phyloP scores from a whole-genome alignment of 2,888 invertebrate species.

The Poecilobothrus nobilitatus region DNA sequence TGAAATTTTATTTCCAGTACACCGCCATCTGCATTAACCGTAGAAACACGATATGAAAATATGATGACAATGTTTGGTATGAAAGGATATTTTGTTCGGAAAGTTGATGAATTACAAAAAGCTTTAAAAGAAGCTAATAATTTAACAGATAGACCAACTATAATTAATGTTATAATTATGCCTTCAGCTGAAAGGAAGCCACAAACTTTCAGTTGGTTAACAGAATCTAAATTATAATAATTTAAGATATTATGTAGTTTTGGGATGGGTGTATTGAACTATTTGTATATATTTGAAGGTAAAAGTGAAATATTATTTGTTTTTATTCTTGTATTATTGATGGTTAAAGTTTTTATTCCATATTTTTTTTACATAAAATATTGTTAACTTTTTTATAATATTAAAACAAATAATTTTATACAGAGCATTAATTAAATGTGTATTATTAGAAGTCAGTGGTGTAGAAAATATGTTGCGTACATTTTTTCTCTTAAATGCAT shows the following conservation, averaged over 20 bases:
- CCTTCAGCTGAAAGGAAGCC: slow-evolving; percentile 83
- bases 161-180: slow-evolving; percentile 85
- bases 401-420: too few species aligned
- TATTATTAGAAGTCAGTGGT: too few species aligned
- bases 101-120: slow-evolving; percentile 62
- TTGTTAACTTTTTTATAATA: too few species aligned
- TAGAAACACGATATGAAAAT: slow-evolving; percentile 77
- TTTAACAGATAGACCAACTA: slow-evolving; percentile 65
- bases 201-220: slow-evolving; percentile 86
- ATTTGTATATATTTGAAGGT: too few species aligned
- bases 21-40: slow-evolving; percentile 73
- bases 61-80: slow-evolving; percentile 82
- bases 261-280: too few species aligned
- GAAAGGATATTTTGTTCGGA: slow-evolving; percentile 69
- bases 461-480: too few species aligned
- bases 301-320: too few species aligned
- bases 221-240: slow-evolving; percentile 81
- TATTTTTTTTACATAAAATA: too few species aligned
- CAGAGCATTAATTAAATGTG: too few species aligned
- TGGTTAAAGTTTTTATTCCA: too few species aligned
- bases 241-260: not conserved
- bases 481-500: too few species aligned
- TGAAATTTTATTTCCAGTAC: slow-evolving; percentile 51
- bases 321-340: too few species aligned
- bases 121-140: slow-evolving; percentile 61